These are phyloP conservation scores for Lytechinus variegatus DNA, from an alignment of 35 echinoderm and acorn worm species.

Conservation along the genomic window DNA sequence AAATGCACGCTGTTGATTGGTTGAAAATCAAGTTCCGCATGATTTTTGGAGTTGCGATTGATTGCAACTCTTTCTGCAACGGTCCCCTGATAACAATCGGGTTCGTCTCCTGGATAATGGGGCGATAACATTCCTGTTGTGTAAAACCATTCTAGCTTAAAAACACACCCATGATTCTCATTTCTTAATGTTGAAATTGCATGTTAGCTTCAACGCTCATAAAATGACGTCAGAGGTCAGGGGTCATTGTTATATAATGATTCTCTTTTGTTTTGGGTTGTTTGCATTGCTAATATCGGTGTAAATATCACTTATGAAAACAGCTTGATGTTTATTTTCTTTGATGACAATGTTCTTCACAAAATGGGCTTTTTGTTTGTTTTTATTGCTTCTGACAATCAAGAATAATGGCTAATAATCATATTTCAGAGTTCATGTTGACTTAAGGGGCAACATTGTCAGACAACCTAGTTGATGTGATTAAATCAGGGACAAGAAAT, in stretches of 20 bases:
- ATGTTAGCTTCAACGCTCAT: neutral
- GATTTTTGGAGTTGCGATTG: too few relatives aligned
- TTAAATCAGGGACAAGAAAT: too few relatives aligned
- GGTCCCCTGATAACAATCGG: too few relatives aligned
- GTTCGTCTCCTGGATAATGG: too few relatives aligned
- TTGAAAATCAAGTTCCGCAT: too few relatives aligned
- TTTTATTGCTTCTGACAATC: neutral
- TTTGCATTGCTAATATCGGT: neutral
- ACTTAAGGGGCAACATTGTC: neutral
- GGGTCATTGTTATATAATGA: neutral
- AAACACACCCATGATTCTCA: neutral
- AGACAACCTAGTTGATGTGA: too few relatives aligned
- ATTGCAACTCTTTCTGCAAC: too few relatives aligned
- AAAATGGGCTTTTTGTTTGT: neutral
- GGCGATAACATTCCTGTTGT: too few relatives aligned
- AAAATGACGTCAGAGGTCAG: neutral
- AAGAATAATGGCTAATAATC: neutral
- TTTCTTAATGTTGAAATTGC: neutral
- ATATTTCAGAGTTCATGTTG: neutral
- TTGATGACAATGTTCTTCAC: neutral
- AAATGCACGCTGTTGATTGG: too few relatives aligned
- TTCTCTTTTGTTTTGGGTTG: neutral
- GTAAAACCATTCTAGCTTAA: too few relatives aligned
- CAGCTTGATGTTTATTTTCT: too few relatives aligned
- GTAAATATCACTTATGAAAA: too few relatives aligned